A percentile compares a stretch with the other conserved stretches of the same genome.
These are phyloP conservation scores for Scomber japonicus DNA, from an alignment of 2,113 vertebrate genomes.

Conservation along the genomic window DNA sequence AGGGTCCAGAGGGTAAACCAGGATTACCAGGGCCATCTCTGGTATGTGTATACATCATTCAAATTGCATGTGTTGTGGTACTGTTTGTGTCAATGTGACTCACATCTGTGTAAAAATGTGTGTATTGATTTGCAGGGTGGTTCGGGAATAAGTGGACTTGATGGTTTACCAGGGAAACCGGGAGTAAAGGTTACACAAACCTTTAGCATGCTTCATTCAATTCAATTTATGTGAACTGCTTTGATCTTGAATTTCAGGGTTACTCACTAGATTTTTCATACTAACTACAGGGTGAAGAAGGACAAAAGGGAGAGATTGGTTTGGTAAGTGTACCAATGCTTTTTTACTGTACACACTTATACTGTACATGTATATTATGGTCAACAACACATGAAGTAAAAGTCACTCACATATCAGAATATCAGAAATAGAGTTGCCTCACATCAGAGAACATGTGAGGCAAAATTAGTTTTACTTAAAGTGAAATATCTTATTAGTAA, in stretches of 20 bases:
- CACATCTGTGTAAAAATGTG: background rate
- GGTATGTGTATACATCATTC: slow-evolving; percentile 58
- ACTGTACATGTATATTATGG: background rate
- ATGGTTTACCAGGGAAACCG: slow-evolving; percentile 72
- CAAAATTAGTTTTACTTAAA: no score
- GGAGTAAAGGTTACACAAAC: slow-evolving; percentile 80
- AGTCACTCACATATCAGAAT: background rate
- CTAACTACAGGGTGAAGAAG: slow-evolving; percentile 81
- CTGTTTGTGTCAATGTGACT: background rate
- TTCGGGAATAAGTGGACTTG: slow-evolving; percentile 68
- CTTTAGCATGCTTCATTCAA: background rate
- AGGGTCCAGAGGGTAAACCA: slow-evolving; percentile 86
- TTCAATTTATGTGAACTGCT: background rate
- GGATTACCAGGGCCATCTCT: slow-evolving; percentile 78
- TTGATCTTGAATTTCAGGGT: background rate
- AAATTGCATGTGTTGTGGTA: background rate
- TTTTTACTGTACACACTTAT: background rate
- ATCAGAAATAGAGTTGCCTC: background rate
- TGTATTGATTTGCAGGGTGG: slow-evolving; percentile 65
- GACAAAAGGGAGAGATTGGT: slow-evolving; percentile 80
- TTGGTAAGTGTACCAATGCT: slow-evolving; percentile 62
- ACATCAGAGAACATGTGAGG: no score
- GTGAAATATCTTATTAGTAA: no score
- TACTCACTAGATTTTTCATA: slow-evolving; percentile 14
- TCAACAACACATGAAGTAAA: background rate